Evolutionary conservation across 2,888 invertebrate genomes (phyloP).

Genomic region (Drosophila mayaguana): DNA sequence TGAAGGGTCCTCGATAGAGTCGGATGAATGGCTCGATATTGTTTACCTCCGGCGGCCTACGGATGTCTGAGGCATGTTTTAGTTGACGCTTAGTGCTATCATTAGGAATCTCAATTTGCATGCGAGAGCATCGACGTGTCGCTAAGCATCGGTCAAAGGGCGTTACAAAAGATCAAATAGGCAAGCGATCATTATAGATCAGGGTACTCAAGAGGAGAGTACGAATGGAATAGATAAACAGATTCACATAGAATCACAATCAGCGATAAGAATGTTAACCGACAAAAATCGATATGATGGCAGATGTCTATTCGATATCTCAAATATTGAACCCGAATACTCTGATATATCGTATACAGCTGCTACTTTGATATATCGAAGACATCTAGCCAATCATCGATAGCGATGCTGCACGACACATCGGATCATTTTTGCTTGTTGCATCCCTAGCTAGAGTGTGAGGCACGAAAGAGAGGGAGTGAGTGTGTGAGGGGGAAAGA

Average conservation of each 20-base stretch:
- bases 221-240: no score
- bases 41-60: slow-evolving; percentile 34
- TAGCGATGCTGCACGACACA: slow-evolving; percentile 20
- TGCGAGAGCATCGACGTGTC: background rate
- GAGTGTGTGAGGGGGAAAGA: background rate
- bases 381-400: no score
- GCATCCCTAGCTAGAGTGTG: slow-evolving; percentile 5
- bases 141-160: background rate
- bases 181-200: background rate
- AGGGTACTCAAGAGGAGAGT: no score
- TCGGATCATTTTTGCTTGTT: background rate
- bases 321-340: no score
- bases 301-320: no score
- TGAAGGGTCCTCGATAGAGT: slow-evolving; percentile 95
- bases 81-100: slow-evolving; percentile 15
- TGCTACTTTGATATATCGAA: no score
- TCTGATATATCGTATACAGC: no score
- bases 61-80: slow-evolving; percentile 47
- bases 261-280: no score
- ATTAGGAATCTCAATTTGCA: slow-evolving; percentile 9
- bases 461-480: background rate
- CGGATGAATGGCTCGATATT: slow-evolving; percentile 89
- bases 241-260: no score
- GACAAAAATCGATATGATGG: no score
- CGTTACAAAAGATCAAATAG: background rate